Evolutionary conservation across 2,888 invertebrate genomes (phyloP).

Genomic region (Cataglyphis altisquamis): DNA sequence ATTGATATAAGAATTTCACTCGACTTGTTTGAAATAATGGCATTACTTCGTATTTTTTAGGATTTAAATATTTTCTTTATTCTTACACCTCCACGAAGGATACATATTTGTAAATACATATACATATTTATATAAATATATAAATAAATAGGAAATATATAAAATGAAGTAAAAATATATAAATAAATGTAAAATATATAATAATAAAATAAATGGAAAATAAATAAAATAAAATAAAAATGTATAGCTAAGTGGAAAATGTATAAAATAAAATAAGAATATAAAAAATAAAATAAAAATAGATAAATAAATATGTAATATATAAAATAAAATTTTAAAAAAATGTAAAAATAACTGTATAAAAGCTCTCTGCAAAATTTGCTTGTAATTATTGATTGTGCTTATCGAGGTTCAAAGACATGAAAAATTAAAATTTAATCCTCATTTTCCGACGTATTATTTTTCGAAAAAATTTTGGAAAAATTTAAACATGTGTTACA

Average conservation of each 20-base stretch:
- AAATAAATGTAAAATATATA: background rate
- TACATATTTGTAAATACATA: background rate
- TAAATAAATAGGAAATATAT: background rate
- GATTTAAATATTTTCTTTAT: background rate
- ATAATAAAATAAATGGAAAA: too few relatives aligned
- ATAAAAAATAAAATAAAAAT: too few relatives aligned
- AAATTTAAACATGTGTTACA: background rate
- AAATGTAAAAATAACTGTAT: background rate
- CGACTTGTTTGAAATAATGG: background rate
- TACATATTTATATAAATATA: background rate
- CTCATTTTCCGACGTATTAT: background rate
- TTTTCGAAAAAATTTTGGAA: background rate
- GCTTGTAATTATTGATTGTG: background rate
- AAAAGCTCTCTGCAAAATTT: background rate
- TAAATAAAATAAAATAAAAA: background rate
- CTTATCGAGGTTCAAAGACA: background rate
- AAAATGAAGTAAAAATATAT: background rate
- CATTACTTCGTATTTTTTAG: background rate
- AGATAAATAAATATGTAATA: too few relatives aligned
- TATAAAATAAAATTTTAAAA: too few relatives aligned
- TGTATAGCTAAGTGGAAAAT: background rate
- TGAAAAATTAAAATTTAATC: background rate
- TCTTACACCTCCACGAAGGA: too few relatives aligned
- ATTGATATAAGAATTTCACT: slow-evolving; percentile 25
- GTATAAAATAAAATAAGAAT: background rate